These are phyloP conservation scores for Nomada flava DNA, from an alignment of 2,888 invertebrate species.

Conservation along the genomic window DNA sequence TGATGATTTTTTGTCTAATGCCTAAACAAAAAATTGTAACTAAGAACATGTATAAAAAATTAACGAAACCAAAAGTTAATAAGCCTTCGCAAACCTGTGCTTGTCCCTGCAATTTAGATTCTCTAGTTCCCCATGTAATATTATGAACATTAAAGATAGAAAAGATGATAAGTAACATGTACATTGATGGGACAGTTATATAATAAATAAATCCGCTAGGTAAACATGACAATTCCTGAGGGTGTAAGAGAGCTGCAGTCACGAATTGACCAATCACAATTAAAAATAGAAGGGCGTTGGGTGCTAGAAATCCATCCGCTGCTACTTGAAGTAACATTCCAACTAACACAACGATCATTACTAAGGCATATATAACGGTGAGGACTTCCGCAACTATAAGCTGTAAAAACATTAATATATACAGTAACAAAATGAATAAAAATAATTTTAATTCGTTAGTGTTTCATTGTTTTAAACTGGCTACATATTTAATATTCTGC, in stretches of 20 bases:
- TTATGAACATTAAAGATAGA: constrained; percentile 97
- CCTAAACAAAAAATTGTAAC: constrained; percentile 1
- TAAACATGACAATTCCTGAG: constrained; percentile 91
- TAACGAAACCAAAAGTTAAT: background rate
- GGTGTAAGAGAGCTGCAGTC: constrained; percentile 89
- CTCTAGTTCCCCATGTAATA: constrained; percentile 97
- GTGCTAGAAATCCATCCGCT: constrained; percentile 92
- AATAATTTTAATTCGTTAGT: background rate
- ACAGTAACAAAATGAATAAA: background rate
- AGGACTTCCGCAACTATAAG: constrained; percentile 90
- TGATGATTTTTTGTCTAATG: constrained; percentile 4
- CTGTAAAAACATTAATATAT: constrained; percentile 83
- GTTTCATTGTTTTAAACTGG: background rate
- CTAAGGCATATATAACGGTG: constrained; percentile 91
- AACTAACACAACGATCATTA: constrained; percentile 95
- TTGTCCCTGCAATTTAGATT: constrained; percentile 84
- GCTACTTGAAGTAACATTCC: constrained; percentile 92
- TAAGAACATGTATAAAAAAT: background rate
- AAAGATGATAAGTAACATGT: constrained; percentile 95
- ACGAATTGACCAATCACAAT: constrained; percentile 88
- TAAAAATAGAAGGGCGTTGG: constrained; percentile 94
- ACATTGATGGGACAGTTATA: constrained; percentile 97
- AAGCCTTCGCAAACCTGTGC: constrained; percentile 47
- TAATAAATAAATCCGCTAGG: constrained; percentile 92
- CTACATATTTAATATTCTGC: background rate